phyloP scores from a whole-genome alignment of 1,140 invertebrate species.

The Drosophila arawakana region DNA sequence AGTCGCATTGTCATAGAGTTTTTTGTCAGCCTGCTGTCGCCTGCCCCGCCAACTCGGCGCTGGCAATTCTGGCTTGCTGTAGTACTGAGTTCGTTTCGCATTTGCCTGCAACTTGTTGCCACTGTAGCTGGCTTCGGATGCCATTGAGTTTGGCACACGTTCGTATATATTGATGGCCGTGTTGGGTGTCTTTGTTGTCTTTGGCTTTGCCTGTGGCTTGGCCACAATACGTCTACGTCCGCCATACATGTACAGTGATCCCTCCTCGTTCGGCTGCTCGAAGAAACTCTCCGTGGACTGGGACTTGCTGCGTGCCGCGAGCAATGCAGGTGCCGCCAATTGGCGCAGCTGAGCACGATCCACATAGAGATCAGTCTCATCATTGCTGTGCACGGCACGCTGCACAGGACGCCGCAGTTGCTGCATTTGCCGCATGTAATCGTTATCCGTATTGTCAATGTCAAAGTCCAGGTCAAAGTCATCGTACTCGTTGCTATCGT shows the following conservation, averaged over 20 bases:
- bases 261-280: constrained; percentile 80
- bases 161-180: constrained; percentile 72
- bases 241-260: constrained; percentile 81
- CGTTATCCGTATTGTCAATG: constrained; percentile 45
- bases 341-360: constrained; percentile 67
- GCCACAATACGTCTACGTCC: constrained; percentile 70
- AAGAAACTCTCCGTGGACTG: constrained; percentile 81
- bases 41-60: constrained; percentile 74
- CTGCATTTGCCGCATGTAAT: constrained; percentile 40
- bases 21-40: constrained; percentile 73
- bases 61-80: constrained; percentile 57
- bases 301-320: constrained; percentile 69
- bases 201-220: constrained; percentile 59
- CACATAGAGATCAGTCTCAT: constrained; percentile 62
- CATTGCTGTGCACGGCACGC: constrained; percentile 27
- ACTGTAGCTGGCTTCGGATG: constrained; percentile 51
- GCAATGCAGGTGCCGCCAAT: constrained; percentile 53
- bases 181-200: no score
- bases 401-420: constrained; percentile 10
- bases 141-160: constrained; percentile 63
- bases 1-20: constrained; percentile 73
- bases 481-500: constrained; percentile 73
- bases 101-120: constrained; percentile 31
- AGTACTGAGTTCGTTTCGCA: constrained; percentile 29
- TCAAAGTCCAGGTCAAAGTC: constrained; percentile 75